These are phyloP conservation scores for Drosophila varians DNA, from an alignment of 1,140 invertebrate species.

Conservation along the genomic window DNA sequence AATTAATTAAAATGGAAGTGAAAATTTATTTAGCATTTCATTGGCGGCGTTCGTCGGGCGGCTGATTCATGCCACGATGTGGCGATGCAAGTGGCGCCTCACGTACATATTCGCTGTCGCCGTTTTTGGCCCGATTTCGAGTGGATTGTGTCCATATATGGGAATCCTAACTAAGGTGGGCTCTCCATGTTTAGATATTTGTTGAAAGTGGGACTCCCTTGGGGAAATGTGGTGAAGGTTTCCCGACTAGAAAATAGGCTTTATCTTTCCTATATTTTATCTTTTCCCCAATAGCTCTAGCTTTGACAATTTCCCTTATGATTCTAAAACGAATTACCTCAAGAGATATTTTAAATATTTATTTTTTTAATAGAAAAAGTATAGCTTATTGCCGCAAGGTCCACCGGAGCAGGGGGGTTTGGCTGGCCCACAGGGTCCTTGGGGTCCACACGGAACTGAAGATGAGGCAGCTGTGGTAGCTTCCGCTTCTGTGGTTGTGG, in stretches of 20 bases:
- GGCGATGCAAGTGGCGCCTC: conserved; percentile 70
- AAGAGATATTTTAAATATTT: background rate
- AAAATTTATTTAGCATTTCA: conserved; percentile 80
- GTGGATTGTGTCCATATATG: conserved; percentile 58
- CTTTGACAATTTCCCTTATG: no score
- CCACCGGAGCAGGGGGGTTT: background rate
- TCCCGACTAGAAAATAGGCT: background rate
- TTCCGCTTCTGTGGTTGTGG: background rate
- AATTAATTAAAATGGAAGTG: conserved; percentile 81
- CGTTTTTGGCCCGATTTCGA: conserved; percentile 46
- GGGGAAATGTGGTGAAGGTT: conserved; percentile 60
- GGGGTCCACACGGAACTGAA: background rate
- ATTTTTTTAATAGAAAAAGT: conserved; percentile 8
- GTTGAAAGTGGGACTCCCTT: conserved; percentile 46
- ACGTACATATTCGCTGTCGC: conserved; percentile 39
- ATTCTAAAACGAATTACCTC: no score
- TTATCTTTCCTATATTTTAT: background rate
- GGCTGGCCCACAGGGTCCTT: background rate
- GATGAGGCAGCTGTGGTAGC: background rate
- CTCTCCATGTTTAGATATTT: conserved; percentile 9
- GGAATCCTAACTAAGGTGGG: conserved; percentile 9
- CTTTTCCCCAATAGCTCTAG: no score
- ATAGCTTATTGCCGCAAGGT: conserved; percentile 10
- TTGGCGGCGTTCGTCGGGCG: conserved; percentile 38
- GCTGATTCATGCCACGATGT: conserved; percentile 52